Percentiles rank a stretch among this genome's conserved stretches.
These are phyloP conservation scores for Fundulus diaphanus DNA, from an alignment of 2,797 vertebrate species.

Conservation along the genomic window DNA sequence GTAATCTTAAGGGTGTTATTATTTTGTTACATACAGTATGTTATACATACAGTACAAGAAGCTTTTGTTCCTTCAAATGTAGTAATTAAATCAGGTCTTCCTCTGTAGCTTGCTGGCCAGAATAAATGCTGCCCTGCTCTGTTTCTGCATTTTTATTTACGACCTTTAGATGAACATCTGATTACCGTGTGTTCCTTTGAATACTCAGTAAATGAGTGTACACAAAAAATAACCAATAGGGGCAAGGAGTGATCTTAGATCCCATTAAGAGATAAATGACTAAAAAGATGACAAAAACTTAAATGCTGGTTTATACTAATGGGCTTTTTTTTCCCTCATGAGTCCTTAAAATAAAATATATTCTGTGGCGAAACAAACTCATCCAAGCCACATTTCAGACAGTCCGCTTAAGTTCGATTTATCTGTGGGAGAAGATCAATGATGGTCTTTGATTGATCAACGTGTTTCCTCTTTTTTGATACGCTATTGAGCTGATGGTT, in stretches of 20 bases:
- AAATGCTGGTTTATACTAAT: background rate
- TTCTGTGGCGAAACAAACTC: conserved; percentile 44
- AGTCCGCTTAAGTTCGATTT: conserved; percentile 29
- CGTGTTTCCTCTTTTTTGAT: background rate
- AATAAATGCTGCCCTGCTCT: background rate
- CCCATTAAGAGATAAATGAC: no score
- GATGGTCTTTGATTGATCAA: conserved; percentile 17
- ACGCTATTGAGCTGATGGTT: background rate
- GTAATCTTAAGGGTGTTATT: background rate
- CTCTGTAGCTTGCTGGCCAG: background rate
- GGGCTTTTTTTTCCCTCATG: no score
- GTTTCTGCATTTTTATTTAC: conserved; percentile 1
- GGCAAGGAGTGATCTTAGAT: background rate
- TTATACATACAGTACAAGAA: background rate
- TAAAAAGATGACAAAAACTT: no score
- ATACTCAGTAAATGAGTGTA: background rate
- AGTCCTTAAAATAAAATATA: conserved; percentile 8
- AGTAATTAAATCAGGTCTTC: background rate
- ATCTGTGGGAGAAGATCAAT: background rate
- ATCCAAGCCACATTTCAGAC: background rate
- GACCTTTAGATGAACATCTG: conserved; percentile 17
- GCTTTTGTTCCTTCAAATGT: background rate
- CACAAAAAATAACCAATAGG: background rate
- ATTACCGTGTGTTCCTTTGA: background rate
- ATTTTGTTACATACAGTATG: background rate